phyloP scores from a whole-genome alignment of 1,140 invertebrate genomes.

The Lineus longissimus region DNA sequence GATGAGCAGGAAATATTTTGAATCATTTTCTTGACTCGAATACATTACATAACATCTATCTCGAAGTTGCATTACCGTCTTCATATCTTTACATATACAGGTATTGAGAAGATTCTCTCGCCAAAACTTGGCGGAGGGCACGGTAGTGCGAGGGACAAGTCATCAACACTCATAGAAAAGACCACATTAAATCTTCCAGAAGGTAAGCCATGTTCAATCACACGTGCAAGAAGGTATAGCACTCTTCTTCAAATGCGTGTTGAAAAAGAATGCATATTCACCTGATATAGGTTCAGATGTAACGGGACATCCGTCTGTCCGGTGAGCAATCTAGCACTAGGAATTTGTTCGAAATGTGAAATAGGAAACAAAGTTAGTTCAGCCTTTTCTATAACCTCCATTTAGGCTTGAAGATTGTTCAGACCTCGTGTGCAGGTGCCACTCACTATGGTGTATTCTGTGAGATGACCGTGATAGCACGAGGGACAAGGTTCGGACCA shows the following conservation, averaged over 20 bases:
- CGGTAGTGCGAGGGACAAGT: background rate
- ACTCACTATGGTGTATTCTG: slow-evolving; percentile 49
- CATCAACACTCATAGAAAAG: background rate
- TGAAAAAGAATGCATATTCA: background rate
- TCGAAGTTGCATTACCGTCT: too few species aligned
- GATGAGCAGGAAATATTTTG: too few species aligned
- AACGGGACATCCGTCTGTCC: background rate
- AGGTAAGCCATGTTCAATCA: background rate
- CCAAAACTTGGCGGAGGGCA: background rate
- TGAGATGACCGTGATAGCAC: slow-evolving; percentile 31
- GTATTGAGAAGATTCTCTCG: background rate
- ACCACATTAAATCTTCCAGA: background rate
- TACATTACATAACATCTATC: too few species aligned
- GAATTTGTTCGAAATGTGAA: background rate
- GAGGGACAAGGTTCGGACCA: slow-evolving; percentile 47
- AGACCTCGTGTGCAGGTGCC: slow-evolving; percentile 38
- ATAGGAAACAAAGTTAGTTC: background rate
- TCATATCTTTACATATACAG: too few species aligned
- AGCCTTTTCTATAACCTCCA: background rate
- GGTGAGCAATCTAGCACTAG: background rate
- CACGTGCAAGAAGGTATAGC: background rate
- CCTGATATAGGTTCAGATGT: background rate
- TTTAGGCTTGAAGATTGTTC: slow-evolving; percentile 37
- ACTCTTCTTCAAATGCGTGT: background rate
- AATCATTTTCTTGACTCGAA: slow-evolving; percentile 2